Conservation (phyloP, 2,888 invertebrate species). For the Leptopilina syphax region DNA sequence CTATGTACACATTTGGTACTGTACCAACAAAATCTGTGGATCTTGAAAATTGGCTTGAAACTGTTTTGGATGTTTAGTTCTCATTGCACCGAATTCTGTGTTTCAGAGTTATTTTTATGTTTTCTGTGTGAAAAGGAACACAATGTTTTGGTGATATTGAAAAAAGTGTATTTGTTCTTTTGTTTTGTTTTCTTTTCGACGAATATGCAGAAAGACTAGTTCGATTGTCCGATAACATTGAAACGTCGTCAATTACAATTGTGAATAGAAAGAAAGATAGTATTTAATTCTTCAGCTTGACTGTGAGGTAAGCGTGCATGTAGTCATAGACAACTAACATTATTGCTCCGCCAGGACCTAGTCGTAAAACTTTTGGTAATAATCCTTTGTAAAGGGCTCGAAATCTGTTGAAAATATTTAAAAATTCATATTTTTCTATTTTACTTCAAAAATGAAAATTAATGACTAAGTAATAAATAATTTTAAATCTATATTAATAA, state of each 20-base stretch:
- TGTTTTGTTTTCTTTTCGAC: conserved; percentile 14
- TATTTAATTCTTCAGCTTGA: conserved; percentile 28
- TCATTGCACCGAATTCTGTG: neutral
- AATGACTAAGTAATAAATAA: no score
- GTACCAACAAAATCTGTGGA: conserved; percentile 64
- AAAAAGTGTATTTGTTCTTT: conserved; percentile 42
- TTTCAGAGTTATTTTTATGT: neutral
- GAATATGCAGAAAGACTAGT: neutral
- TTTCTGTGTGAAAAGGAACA: neutral
- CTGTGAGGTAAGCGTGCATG: conserved; percentile 85
- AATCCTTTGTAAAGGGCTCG: conserved; percentile 94
- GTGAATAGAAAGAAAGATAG: neutral
- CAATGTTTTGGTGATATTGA: conserved; percentile 31
- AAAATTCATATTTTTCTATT: neutral
- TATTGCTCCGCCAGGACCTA: conserved; percentile 97
- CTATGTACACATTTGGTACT: conserved; percentile 48
- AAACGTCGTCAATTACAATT: neutral
- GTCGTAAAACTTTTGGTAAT: conserved; percentile 91
- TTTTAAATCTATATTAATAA: no score
- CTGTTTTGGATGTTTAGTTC: conserved; percentile 66
- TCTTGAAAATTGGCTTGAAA: conserved; percentile 72
- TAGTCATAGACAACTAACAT: conserved; percentile 96
- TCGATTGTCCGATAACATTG: neutral
- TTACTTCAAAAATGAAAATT: no score
- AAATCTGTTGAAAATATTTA: conserved; percentile 80